phyloP scores from a whole-genome alignment of 2,113 vertebrate species.

The Ceyx cyanopectus region DNA sequence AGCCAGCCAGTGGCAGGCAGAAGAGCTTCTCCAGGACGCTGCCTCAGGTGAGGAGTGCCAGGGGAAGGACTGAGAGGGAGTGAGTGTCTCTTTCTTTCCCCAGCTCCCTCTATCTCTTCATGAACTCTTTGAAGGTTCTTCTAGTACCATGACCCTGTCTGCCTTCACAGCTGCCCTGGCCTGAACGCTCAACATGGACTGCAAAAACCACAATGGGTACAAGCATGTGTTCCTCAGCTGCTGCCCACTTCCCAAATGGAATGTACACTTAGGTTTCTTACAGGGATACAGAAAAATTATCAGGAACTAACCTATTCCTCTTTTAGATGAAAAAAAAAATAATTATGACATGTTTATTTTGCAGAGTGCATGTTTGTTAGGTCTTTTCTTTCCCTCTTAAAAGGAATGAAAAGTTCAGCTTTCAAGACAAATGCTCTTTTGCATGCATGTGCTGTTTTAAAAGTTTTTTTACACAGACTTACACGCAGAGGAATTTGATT shows the following conservation, averaged over 20 bases:
- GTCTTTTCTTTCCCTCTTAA: neutral
- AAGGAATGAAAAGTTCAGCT: neutral
- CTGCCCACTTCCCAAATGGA: conserved; percentile 67
- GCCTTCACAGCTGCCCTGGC: neutral
- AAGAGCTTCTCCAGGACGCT: neutral
- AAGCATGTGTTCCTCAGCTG: neutral
- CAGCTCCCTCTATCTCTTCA: neutral
- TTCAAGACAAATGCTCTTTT: neutral
- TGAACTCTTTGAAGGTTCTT: neutral
- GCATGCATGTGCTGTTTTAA: neutral
- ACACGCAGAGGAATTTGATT: neutral
- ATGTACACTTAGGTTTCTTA: conserved; percentile 46
- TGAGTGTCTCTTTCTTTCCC: neutral
- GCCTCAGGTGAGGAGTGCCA: fast-evolving
- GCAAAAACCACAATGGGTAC: conserved; percentile 10
- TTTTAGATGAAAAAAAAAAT: conserved; percentile 16
- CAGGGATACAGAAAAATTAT: conserved; percentile 32
- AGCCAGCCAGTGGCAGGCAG: neutral
- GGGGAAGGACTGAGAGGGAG: neutral
- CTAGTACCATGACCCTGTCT: neutral
- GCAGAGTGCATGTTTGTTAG: neutral
- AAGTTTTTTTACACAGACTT: neutral
- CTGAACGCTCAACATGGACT: neutral
- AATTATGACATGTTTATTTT: neutral
- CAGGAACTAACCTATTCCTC: conserved; percentile 65